These are phyloP conservation scores for Eustalomyia histrio DNA, from an alignment of 2,888 invertebrate species.

Conservation along the genomic window DNA sequence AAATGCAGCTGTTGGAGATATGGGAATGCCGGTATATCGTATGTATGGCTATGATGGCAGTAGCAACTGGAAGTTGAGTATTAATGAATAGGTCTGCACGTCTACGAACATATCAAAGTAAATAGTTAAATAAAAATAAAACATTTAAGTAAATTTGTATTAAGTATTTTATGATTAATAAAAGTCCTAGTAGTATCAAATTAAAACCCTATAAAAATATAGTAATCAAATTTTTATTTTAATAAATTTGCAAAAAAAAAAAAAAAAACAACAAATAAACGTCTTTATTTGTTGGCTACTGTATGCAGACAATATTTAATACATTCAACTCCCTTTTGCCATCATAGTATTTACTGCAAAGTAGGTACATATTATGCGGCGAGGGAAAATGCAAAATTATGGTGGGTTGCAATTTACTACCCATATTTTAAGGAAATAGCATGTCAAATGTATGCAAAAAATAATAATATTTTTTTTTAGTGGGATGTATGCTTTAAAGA, in stretches of 20 bases:
- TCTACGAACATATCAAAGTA: slow-evolving; percentile 34
- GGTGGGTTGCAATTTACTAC: slow-evolving; percentile 59
- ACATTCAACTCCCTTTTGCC: not conserved
- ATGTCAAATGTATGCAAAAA: slow-evolving; percentile 47
- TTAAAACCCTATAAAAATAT: slow-evolving; percentile 41
- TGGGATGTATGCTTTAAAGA: slow-evolving; percentile 54
- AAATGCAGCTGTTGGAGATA: slow-evolving; percentile 52
- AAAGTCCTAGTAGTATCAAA: slow-evolving; percentile 41
- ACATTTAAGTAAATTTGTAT: slow-evolving; percentile 34
- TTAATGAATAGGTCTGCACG: slow-evolving; percentile 55
- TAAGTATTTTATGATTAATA: slow-evolving; percentile 37
- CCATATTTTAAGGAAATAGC: slow-evolving; percentile 55
- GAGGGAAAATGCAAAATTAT: slow-evolving; percentile 14
- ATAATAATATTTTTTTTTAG: slow-evolving; percentile 30
- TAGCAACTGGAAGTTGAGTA: slow-evolving; percentile 53
- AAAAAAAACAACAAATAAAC: not conserved
- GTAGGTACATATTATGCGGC: not conserved
- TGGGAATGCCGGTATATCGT: slow-evolving; percentile 58
- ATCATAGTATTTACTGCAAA: not conserved
- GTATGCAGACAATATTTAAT: not conserved
- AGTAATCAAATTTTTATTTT: slow-evolving; percentile 10
- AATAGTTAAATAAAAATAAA: slow-evolving; percentile 42
- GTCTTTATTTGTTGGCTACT: not conserved
- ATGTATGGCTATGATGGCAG: slow-evolving; percentile 38
- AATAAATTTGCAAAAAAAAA: slow-evolving; percentile 4